Evolutionary conservation across 1,140 invertebrate species (phyloP).

Genomic region (Drosophila pachea): DNA sequence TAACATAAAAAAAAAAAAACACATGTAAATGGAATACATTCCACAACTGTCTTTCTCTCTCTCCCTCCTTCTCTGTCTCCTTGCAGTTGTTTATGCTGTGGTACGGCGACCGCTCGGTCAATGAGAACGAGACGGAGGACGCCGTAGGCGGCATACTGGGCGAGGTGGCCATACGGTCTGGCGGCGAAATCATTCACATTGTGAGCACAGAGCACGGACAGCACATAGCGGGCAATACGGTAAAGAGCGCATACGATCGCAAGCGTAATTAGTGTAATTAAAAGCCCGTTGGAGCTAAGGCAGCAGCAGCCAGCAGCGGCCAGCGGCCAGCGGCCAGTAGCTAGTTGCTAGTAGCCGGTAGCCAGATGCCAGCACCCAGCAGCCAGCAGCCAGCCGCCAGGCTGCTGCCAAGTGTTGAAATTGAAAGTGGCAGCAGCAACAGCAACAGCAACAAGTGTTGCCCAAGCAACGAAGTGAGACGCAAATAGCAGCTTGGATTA

Average conservation of each 20-base stretch:
- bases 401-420: constrained; percentile 55
- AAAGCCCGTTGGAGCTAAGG: constrained; percentile 32
- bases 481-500: constrained; percentile 68
- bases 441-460: constrained; percentile 52
- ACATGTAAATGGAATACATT: no score
- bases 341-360: constrained; percentile 1
- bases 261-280: constrained; percentile 66
- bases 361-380: constrained; percentile 5
- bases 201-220: constrained; percentile 75
- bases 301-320: constrained; percentile 16
- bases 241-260: constrained; percentile 45
- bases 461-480: constrained; percentile 73
- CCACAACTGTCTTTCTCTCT: neutral
- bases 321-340: neutral
- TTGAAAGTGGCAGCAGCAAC: constrained; percentile 54
- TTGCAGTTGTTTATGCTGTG: constrained; percentile 71
- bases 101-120: constrained; percentile 62
- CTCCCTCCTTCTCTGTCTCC: constrained; percentile 25
- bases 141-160: constrained; percentile 69
- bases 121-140: constrained; percentile 75
- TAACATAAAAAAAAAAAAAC: neutral
- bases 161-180: constrained; percentile 73
- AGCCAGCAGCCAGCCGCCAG: constrained; percentile 8
- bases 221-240: constrained; percentile 75
- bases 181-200: constrained; percentile 77